Conservation (phyloP, 2,888 invertebrate species). For the Drosophila monieri region DNA sequence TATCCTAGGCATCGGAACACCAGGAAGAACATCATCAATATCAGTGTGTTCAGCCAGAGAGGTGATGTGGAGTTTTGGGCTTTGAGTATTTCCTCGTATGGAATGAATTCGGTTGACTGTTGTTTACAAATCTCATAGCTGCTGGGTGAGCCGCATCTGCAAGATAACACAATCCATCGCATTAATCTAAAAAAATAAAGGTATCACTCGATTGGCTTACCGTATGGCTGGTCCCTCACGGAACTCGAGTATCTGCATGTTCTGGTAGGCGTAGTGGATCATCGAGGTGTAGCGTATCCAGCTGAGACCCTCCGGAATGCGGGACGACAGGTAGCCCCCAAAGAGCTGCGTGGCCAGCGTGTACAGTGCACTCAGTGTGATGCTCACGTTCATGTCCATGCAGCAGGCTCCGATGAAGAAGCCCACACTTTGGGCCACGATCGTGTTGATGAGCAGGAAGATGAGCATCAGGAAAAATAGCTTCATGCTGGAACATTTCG, state of each 20-base stretch:
- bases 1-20: slow-evolving; percentile 90
- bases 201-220: slow-evolving; percentile 84
- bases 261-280: slow-evolving; percentile 92
- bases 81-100: slow-evolving; percentile 87
- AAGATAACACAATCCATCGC: slow-evolving; percentile 4
- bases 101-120: slow-evolving; percentile 86
- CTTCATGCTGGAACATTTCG: slow-evolving; percentile 83
- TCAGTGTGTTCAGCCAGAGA: slow-evolving; percentile 90
- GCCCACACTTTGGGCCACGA: slow-evolving; percentile 91
- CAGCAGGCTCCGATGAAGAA: slow-evolving; percentile 91
- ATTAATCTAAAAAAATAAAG: not conserved
- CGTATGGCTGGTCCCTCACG: slow-evolving; percentile 88
- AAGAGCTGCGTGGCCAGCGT: slow-evolving; percentile 91
- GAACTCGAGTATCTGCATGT: slow-evolving; percentile 92
- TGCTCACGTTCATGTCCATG: slow-evolving; percentile 90
- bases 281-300: slow-evolving; percentile 91
- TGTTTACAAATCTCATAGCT: slow-evolving; percentile 88
- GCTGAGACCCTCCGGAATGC: slow-evolving; percentile 89
- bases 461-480: slow-evolving; percentile 89
- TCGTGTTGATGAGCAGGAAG: slow-evolving; percentile 88
- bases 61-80: slow-evolving; percentile 88
- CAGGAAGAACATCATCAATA: slow-evolving; percentile 88
- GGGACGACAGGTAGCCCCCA: slow-evolving; percentile 89
- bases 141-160: slow-evolving; percentile 88
- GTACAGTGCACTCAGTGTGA: slow-evolving; percentile 90